Percentiles rank a stretch among this genome's conserved stretches.
Conservation (phyloP, 2,797 vertebrate genomes). For the Nyctibius grandis region DNA sequence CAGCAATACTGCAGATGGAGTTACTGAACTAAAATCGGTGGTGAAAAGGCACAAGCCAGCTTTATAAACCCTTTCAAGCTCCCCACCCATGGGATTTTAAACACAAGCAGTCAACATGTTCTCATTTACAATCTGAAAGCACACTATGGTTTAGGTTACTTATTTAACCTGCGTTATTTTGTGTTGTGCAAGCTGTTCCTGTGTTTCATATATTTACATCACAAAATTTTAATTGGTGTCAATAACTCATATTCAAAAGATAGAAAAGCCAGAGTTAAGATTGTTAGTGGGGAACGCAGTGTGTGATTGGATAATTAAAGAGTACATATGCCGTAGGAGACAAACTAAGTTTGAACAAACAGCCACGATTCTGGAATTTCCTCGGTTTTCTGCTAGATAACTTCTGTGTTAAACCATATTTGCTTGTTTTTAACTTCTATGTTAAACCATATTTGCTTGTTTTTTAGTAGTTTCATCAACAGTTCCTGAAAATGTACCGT, state of each 20-base stretch:
- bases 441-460: neutral
- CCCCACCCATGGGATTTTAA: neutral
- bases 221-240: neutral
- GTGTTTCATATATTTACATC: neutral
- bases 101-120: neutral
- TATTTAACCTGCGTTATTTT: neutral
- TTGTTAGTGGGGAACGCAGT: neutral
- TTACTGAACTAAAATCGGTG: neutral
- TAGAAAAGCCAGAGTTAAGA: neutral
- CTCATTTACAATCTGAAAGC: neutral
- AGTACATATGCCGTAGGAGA: neutral
- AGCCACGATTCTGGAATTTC: neutral
- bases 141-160: neutral
- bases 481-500: neutral
- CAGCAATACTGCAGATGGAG: neutral
- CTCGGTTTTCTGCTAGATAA: neutral
- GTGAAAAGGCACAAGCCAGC: neutral
- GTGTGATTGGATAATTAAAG: neutral
- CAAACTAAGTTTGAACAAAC: neutral
- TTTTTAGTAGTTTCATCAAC: neutral
- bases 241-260: neutral
- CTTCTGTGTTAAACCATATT: neutral
- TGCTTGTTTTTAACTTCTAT: neutral
- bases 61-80: neutral
- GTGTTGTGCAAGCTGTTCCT: neutral